These are phyloP conservation scores for Hirundichthys speculiger DNA, from an alignment of 2,113 vertebrate genomes.

Conservation along the genomic window DNA sequence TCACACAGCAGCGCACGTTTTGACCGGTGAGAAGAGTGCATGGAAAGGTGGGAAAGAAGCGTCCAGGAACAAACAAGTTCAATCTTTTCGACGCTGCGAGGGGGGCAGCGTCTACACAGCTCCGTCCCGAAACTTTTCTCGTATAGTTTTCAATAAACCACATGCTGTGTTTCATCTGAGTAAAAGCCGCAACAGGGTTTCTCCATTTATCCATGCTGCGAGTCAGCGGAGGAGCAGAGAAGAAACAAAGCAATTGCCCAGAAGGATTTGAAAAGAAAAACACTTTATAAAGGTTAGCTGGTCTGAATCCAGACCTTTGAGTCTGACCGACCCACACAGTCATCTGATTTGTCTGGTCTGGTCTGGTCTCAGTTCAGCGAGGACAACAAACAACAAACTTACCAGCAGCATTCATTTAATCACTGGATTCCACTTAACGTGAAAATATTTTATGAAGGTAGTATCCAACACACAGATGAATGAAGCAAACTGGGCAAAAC, in stretches of 20 bases:
- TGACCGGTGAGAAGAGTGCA: neutral
- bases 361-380: no score
- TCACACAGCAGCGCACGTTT: constrained; percentile 1
- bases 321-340: neutral
- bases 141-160: constrained; percentile 1
- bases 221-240: constrained; percentile 4
- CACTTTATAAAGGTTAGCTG: neutral
- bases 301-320: neutral
- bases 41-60: constrained; percentile 7
- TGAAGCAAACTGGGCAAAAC: no score
- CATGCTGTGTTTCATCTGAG: neutral
- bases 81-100: neutral
- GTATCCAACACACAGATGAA: no score
- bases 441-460: no score
- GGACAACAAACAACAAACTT: no score
- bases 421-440: no score
- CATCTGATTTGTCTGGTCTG: neutral
- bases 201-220: neutral
- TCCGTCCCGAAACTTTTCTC: constrained; percentile 17
- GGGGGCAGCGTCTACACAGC: neutral
- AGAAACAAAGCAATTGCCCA: neutral
- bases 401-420: no score
- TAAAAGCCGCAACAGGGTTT: constrained; percentile 18
- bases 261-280: neutral
- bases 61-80: neutral